Evolutionary conservation across 2,888 invertebrate species (phyloP).

Genomic region (Sipunculus nudus): DNA sequence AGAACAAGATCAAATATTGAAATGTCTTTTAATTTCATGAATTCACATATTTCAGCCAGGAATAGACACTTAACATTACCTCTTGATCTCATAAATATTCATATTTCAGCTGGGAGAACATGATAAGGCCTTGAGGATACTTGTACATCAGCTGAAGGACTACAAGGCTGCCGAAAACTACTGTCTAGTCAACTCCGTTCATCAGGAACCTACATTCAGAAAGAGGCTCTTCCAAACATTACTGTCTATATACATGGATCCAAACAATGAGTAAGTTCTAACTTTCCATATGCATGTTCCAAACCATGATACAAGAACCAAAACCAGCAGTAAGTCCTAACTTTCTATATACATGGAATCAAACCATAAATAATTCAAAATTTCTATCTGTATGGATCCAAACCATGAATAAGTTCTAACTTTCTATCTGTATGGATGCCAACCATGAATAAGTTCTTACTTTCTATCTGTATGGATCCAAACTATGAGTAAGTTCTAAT

Average conservation of each 20-base stretch:
- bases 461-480: slow-evolving; percentile 67
- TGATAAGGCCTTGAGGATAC: slow-evolving; percentile 68
- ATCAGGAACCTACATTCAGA: slow-evolving; percentile 57
- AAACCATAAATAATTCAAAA: too few relatives aligned
- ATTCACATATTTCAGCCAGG: not conserved
- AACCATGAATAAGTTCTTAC: too few relatives aligned
- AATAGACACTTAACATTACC: not conserved
- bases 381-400: too few relatives aligned
- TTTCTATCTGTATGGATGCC: too few relatives aligned
- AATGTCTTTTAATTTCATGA: not conserved
- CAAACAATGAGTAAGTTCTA: slow-evolving; percentile 62
- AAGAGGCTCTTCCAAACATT: slow-evolving; percentile 66
- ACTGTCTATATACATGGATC: slow-evolving; percentile 67
- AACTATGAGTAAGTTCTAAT: too few relatives aligned
- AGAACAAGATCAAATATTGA: not conserved
- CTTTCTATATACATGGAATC: slow-evolving; percentile 67
- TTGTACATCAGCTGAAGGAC: slow-evolving; percentile 69
- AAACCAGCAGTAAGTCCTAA: too few relatives aligned
- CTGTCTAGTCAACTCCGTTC: slow-evolving; percentile 66
- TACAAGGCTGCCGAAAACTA: slow-evolving; percentile 69
- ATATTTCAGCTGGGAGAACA: slow-evolving; percentile 68
- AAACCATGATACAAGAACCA: too few relatives aligned
- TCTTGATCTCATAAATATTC: not conserved
- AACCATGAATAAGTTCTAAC: slow-evolving; percentile 62
- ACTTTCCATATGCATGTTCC: too few relatives aligned